Conservation (phyloP, 2,797 vertebrate species). For the Lophotriccus pileatus region DNA sequence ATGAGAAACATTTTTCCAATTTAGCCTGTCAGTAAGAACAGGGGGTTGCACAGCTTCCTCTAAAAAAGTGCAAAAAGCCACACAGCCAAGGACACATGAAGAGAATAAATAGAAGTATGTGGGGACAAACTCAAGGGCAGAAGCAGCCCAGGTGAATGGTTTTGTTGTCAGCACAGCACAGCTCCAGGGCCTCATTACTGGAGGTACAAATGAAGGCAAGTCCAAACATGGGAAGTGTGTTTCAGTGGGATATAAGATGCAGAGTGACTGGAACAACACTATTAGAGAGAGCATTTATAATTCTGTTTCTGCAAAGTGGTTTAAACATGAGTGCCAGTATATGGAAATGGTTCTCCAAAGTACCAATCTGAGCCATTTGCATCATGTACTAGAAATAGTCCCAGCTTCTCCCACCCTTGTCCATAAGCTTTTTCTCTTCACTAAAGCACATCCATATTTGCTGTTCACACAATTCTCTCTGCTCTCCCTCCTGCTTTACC, state of each 20-base stretch:
- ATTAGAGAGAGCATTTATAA: neutral
- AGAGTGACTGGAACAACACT: accelerated
- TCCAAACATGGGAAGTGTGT: neutral
- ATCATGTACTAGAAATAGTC: neutral
- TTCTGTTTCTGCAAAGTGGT: neutral
- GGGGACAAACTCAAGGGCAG: neutral
- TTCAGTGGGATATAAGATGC: neutral
- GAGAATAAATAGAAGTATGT: neutral
- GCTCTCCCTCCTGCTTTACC: neutral
- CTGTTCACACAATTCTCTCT: neutral
- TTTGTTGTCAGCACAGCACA: neutral
- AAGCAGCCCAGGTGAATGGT: neutral
- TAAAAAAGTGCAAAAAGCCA: slow-evolving; percentile 14
- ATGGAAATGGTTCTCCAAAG: neutral
- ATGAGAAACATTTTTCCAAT: neutral
- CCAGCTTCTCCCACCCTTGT: neutral
- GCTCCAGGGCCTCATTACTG: neutral
- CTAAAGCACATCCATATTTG: neutral
- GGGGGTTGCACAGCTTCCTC: slow-evolving; percentile 40
- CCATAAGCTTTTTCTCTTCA: neutral
- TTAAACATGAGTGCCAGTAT: neutral
- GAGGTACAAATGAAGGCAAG: slow-evolving; percentile 7
- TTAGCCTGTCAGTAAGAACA: slow-evolving; percentile 11
- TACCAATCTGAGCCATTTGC: neutral
- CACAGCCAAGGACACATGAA: neutral